Percentiles rank a stretch among this genome's conserved stretches.
These are phyloP conservation scores for Pediacus dermestoides DNA, from an alignment of 2,888 invertebrate species.

Conservation along the genomic window DNA sequence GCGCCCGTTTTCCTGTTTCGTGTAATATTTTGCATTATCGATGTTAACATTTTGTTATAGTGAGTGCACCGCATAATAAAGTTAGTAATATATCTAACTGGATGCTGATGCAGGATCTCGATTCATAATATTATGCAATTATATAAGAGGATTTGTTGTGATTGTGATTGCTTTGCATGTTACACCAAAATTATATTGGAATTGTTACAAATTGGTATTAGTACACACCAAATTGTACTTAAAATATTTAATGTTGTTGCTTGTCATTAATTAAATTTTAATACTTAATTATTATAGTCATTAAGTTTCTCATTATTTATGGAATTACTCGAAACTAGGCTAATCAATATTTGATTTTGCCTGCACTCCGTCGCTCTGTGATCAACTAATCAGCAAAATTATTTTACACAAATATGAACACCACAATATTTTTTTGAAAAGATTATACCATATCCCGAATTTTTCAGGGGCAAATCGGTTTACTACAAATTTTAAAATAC, in stretches of 20 bases:
- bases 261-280: slow-evolving; percentile 32
- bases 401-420: no score
- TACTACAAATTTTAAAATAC: no score
- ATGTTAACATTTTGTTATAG: neutral
- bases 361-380: slow-evolving; percentile 4
- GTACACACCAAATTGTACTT: no score
- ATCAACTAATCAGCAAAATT: slow-evolving; percentile 1
- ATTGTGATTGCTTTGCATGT: no score
- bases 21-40: slow-evolving; percentile 15
- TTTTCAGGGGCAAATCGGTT: no score
- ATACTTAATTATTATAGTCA: slow-evolving; percentile 30
- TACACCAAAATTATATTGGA: slow-evolving; percentile 29
- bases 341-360: slow-evolving; percentile 33
- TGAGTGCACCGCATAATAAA: slow-evolving; percentile 5
- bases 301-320: slow-evolving; percentile 32
- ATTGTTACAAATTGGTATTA: slow-evolving; percentile 31
- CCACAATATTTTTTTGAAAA: no score
- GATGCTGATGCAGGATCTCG: no score
- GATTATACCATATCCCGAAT: no score
- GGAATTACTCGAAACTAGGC: slow-evolving; percentile 27
- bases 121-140: slow-evolving; percentile 2
- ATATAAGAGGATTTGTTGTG: slow-evolving; percentile 30
- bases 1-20: slow-evolving; percentile 31
- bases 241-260: no score
- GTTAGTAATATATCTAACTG: slow-evolving; percentile 3